These are phyloP conservation scores for Gadus chalcogrammus DNA, from an alignment of 2,113 vertebrate species.

Conservation along the genomic window DNA sequence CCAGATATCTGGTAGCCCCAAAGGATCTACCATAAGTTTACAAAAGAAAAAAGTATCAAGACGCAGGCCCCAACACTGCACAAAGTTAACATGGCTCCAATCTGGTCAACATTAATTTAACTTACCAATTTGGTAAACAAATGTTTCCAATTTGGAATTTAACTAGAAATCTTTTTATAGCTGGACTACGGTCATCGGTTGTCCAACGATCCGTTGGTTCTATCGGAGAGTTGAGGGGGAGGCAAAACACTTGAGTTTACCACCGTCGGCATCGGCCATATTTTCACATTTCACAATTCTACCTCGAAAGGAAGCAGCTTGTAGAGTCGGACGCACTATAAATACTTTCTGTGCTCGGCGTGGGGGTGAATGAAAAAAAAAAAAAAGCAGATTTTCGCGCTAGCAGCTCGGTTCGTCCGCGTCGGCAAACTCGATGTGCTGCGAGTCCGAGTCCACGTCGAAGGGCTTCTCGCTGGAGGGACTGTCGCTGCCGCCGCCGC, in stretches of 20 bases:
- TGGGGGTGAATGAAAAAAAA: neutral
- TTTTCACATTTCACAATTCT: conserved; percentile 1
- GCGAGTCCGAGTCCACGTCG: conserved; percentile 85
- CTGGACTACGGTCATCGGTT: conserved; percentile 38
- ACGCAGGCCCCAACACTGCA: conserved; percentile 35
- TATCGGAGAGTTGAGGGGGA: conserved; percentile 22
- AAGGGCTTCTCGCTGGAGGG: conserved; percentile 79
- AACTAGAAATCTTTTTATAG: conserved; percentile 70
- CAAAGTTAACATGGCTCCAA: conserved; percentile 72
- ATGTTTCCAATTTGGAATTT: conserved; percentile 99
- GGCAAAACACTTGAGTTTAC: conserved; percentile 7
- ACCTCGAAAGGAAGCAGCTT: neutral
- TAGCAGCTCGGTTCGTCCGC: conserved; percentile 69
- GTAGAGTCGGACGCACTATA: neutral
- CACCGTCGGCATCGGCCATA: conserved; percentile 6
- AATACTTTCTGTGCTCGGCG: neutral
- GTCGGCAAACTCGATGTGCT: conserved; percentile 85
- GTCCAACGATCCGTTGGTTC: conserved; percentile 10
- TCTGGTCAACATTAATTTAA: conserved; percentile 82
- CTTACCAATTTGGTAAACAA: conserved; percentile 99
- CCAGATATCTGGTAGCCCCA: conserved; percentile 23
- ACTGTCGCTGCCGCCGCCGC: conserved; percentile 28
- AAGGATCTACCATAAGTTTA: conserved; percentile 22
- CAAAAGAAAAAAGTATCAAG: conserved; percentile 32
- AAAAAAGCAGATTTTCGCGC: neutral